These are phyloP conservation scores for Trissolcus basalis DNA, from an alignment of 1,140 invertebrate genomes.

Conservation along the genomic window DNA sequence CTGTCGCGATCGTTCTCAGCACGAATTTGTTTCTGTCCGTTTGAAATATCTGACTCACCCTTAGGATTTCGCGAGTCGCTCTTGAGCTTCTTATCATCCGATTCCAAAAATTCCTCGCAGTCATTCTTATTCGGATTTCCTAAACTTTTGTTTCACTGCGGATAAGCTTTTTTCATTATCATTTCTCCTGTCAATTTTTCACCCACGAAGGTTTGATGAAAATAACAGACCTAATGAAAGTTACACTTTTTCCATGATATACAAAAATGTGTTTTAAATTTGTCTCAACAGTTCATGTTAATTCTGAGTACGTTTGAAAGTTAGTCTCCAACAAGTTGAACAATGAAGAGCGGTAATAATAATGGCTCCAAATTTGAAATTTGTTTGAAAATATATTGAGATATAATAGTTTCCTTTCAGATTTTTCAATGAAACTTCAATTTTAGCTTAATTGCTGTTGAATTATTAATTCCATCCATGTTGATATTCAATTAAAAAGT, in stretches of 20 bases:
- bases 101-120: conserved; percentile 1
- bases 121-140: background rate
- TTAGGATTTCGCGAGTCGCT: background rate
- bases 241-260: too few species aligned
- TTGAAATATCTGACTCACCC: conserved; percentile 11
- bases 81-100: conserved; percentile 1
- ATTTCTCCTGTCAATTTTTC: too few species aligned
- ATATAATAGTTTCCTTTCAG: conserved; percentile 24
- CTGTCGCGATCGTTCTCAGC: conserved; percentile 10
- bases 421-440: conserved; percentile 16
- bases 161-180: too few species aligned
- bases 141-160: too few species aligned
- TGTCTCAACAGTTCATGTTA: background rate
- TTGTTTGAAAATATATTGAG: conserved; percentile 7
- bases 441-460: conserved; percentile 27
- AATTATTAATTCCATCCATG: conserved; percentile 27
- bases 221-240: too few species aligned
- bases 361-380: conserved; percentile 31
- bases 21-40: conserved; percentile 26
- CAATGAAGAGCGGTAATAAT: conserved; percentile 17
- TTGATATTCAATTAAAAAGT: conserved; percentile 7
- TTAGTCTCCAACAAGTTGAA: conserved; percentile 8
- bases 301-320: conserved; percentile 21
- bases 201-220: too few species aligned
- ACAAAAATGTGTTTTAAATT: background rate